A percentile compares a stretch with the other conserved stretches of the same genome.
Conservation (phyloP, 2,888 invertebrate genomes). For the Dasypolia templi region DNA sequence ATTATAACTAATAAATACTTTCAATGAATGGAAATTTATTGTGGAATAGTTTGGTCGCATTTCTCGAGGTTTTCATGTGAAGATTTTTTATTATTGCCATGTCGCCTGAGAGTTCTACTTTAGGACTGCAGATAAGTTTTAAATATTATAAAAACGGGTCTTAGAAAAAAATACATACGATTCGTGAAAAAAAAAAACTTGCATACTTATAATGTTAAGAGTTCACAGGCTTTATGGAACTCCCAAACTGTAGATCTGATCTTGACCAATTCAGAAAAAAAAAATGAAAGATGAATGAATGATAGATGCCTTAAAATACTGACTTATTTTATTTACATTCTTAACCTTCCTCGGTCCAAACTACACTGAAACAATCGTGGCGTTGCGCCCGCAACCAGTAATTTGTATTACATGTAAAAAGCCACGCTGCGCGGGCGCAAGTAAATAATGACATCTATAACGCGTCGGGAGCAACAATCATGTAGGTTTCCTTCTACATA, state of each 20-base stretch:
- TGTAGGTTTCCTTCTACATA: constrained; percentile 83
- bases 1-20: constrained; percentile 32
- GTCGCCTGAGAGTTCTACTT: no score
- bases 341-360: constrained; percentile 27
- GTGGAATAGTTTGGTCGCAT: not conserved
- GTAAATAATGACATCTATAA: constrained; percentile 86
- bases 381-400: constrained; percentile 52
- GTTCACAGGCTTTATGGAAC: not conserved
- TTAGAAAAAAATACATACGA: no score
- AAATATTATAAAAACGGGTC: no score
- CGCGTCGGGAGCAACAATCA: constrained; percentile 82
- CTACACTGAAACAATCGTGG: constrained; percentile 38
- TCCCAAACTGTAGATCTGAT: not conserved
- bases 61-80: not conserved
- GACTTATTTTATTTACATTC: constrained; percentile 13
- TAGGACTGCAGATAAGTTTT: no score
- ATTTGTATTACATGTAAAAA: constrained; percentile 68
- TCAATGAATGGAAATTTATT: constrained; percentile 1
- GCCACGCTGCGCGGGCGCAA: constrained; percentile 64
- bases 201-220: no score
- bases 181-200: no score
- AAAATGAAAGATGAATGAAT: no score
- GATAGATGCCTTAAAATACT: no score
- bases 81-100: not conserved
- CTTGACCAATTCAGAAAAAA: no score